A percentile compares a stretch with the other conserved stretches of the same genome.
Conservation (phyloP, 2,113 vertebrate genomes). For the Cairina moschata region DNA sequence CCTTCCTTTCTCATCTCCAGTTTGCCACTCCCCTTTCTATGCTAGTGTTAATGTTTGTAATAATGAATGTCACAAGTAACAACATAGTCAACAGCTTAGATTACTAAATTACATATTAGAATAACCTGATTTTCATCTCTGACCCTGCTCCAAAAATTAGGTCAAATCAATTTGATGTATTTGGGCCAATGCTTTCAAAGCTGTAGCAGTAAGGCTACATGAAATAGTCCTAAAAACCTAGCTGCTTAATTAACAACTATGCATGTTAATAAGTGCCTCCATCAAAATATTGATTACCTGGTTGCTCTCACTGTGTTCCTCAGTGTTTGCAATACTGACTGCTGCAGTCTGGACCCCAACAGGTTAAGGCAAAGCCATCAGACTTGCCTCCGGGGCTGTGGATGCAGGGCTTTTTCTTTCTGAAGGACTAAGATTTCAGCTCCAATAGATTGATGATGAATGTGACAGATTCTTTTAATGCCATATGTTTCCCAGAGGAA, state of each 20-base stretch:
- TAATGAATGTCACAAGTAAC: not conserved
- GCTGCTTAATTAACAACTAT: not conserved
- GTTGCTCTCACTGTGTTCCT: not conserved
- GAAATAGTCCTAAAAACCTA: not conserved
- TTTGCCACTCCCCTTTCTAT: not conserved
- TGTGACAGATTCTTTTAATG: not conserved
- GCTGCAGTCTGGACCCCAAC: not conserved
- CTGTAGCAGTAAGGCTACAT: not conserved
- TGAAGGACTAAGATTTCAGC: not conserved
- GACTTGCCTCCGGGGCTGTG: not conserved
- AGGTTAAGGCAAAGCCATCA: not conserved
- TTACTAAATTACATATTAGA: not conserved
- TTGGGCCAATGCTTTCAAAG: not conserved
- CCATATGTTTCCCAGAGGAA: not conserved
- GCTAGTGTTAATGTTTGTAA: not conserved
- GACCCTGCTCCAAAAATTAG: not conserved
- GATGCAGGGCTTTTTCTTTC: not conserved
- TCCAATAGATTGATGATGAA: not conserved
- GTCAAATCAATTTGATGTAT: not conserved
- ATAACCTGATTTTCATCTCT: not conserved
- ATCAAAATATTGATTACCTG: not conserved
- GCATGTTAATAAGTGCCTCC: not conserved
- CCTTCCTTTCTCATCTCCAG: not conserved
- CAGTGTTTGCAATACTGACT: not conserved
- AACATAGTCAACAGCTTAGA: not conserved